Evolutionary conservation across 2,113 vertebrate species (phyloP), one percentile per base, ranked within the genome.

Genomic region (Catharus minimus): DNA sequence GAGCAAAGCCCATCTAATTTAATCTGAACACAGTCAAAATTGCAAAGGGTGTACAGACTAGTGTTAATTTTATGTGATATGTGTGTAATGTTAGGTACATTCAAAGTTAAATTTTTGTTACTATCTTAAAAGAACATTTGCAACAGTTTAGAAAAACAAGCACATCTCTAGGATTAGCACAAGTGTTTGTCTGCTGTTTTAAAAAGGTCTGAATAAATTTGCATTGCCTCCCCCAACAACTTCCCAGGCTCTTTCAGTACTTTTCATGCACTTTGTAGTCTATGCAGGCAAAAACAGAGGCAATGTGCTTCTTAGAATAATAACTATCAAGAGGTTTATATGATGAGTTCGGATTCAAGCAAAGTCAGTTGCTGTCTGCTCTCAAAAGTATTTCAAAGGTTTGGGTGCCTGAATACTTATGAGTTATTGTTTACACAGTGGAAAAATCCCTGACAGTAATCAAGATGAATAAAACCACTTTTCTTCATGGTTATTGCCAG

Each of bases 311-410:
- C 92, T 92, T 81, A 78, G 86, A 95, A 94, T 89, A 84, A 75
- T 92, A 93, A 72, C 89, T 89, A 65, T 87, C 53, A 69, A 39
- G 66, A 75, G 50, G 61, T 64, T 90, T 89, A 28, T 87, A 65
- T 89, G 66, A 86, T 0, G 8, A 86, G 46, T 79, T 92, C 90
- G 74, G 53, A 87, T 88, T 82, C 93, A 82, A 75, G 39, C 24
- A 8, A 61, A 71, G 60, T 90, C 84, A 60, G 57, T 93, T 84
- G 27, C 78, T 89, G 57, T 75, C 58, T 95, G 64, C 64, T 94
- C 62, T 92, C 52, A 26, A 88, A 94, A 43, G 83, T 90, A 41
- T 91, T 89, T 77, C 8, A 57, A 93, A 86, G 38, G 57, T 96
- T 41, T 82, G 82, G 72, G 55, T 95, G 44, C 77, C 81, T 73